phyloP scores from a whole-genome alignment of 2,113 vertebrate species.

The Bettongia penicillata region DNA sequence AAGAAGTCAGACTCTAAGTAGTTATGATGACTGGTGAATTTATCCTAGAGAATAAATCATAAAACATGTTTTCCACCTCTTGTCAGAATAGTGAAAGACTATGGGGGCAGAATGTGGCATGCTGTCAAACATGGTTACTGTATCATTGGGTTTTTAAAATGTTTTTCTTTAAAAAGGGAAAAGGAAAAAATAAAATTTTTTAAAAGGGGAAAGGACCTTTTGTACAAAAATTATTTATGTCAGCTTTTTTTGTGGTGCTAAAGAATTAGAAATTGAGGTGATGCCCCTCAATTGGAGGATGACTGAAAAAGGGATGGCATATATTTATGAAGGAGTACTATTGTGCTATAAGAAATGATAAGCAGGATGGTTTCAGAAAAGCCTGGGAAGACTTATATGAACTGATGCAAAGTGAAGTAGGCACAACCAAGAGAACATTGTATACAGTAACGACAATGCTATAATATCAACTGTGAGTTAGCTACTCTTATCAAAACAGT shows the following conservation, averaged over 20 bases:
- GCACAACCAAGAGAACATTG: background rate
- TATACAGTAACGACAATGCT: background rate
- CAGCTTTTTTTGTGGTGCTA: background rate
- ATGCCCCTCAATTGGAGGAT: no score
- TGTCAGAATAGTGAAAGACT: background rate
- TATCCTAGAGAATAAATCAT: background rate
- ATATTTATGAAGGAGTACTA: background rate
- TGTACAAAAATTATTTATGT: background rate
- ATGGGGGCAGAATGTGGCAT: background rate
- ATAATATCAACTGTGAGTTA: background rate
- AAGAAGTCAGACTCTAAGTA: background rate
- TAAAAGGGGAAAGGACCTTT: background rate
- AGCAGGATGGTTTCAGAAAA: background rate
- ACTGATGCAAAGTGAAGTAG: background rate
- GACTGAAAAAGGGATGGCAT: background rate
- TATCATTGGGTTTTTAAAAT: background rate
- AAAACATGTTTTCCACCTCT: background rate
- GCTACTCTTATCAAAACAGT: background rate
- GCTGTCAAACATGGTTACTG: background rate
- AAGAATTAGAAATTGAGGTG: background rate
- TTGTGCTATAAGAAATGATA: background rate
- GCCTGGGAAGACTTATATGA: background rate
- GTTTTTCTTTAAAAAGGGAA: background rate
- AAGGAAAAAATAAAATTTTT: no score
- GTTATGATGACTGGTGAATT: background rate